These are phyloP conservation scores for Cyphomyrus plagiostoma DNA, from an alignment of 2,113 vertebrate genomes.

Conservation along the genomic window DNA sequence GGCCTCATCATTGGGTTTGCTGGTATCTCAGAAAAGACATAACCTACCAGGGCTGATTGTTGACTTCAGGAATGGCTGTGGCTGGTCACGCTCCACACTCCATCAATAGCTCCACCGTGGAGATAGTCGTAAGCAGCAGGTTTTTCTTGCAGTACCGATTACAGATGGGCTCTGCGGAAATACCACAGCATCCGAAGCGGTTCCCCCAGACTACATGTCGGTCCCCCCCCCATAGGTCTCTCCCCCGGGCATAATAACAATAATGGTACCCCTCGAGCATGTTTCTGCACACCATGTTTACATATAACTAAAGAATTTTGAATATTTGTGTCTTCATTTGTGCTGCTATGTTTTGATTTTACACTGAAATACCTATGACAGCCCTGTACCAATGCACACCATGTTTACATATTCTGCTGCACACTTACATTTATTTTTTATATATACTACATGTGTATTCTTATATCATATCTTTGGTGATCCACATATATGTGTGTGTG, in stretches of 20 bases:
- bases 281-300: not conserved
- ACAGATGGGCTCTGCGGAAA: not conserved
- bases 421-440: not conserved
- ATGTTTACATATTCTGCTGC: not conserved
- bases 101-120: not conserved
- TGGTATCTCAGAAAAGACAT: not conserved
- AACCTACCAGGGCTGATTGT: not conserved
- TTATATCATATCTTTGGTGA: not conserved
- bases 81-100: not conserved
- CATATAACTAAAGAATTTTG: not conserved
- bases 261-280: not conserved
- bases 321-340: not conserved
- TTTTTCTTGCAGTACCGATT: not conserved
- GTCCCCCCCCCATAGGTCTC: not conserved
- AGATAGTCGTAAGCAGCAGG: not conserved
- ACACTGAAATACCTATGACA: not conserved
- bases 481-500: not conserved
- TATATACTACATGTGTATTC: not conserved
- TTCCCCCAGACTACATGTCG: not conserved
- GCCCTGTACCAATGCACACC: not conserved
- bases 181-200: not conserved
- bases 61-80: not conserved
- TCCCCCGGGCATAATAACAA: not conserved
- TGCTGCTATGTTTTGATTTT: not conserved
- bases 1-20: not conserved